Conservation (phyloP, 2,797 vertebrate species). For the Thalassophryne amazonica region DNA sequence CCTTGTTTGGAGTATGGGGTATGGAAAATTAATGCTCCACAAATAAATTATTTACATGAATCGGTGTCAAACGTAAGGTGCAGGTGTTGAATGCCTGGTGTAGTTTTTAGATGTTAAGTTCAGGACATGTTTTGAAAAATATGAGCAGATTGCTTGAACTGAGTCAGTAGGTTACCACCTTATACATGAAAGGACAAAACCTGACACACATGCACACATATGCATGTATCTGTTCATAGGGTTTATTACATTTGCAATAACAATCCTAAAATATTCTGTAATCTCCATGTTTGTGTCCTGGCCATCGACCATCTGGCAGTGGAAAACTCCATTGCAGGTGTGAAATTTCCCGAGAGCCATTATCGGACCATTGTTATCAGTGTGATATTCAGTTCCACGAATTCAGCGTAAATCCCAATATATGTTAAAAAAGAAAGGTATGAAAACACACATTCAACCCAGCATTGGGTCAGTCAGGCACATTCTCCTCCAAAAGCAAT, state of each 20-base stretch:
- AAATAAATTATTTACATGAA: too few relatives aligned
- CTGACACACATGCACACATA: neutral
- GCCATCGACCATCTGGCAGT: neutral
- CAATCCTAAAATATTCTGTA: neutral
- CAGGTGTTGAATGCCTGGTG: too few relatives aligned
- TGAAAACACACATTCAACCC: too few relatives aligned
- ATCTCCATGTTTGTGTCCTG: neutral
- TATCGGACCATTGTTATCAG: neutral
- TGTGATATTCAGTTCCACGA: neutral
- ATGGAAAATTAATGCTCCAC: too few relatives aligned
- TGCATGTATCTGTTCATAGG: neutral
- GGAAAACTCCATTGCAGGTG: conserved; percentile 33
- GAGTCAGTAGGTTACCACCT: neutral
- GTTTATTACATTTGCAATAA: neutral
- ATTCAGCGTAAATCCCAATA: neutral
- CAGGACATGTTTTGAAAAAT: neutral
- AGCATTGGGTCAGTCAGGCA: too few relatives aligned
- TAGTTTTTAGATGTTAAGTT: neutral
- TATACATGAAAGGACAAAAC: neutral
- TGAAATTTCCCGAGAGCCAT: conserved; percentile 23
- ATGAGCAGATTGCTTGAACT: neutral
- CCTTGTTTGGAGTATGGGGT: too few relatives aligned
- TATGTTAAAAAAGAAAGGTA: too few relatives aligned
- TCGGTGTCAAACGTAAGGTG: too few relatives aligned
- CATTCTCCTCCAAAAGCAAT: too few relatives aligned